phyloP scores from a whole-genome alignment of 2,113 vertebrate species.

The Oophaga pumilio region DNA sequence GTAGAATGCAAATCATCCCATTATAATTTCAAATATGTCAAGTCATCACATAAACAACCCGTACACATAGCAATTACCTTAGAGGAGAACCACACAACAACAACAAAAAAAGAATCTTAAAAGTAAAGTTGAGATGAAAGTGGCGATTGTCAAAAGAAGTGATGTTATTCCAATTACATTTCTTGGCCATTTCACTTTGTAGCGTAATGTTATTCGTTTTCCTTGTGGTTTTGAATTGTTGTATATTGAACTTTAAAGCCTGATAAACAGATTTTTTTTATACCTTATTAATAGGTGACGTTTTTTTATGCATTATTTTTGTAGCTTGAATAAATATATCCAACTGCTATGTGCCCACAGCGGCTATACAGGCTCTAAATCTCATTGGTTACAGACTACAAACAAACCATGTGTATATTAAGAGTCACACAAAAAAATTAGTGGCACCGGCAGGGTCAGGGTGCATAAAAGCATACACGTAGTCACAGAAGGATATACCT shows the following conservation, averaged over 20 bases:
- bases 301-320: no score
- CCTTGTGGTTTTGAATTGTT: background rate
- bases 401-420: no score
- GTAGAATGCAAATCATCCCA: slow-evolving; percentile 22
- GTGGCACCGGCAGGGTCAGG: no score
- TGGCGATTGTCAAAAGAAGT: background rate
- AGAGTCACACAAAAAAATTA: no score
- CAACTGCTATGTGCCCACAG: no score
- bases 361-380: no score
- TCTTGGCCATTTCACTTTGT: background rate
- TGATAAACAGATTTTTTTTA: no score
- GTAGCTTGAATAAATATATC: no score
- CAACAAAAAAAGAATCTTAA: background rate
- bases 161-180: background rate
- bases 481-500: no score
- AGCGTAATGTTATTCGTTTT: background rate
- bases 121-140: slow-evolving; percentile 12
- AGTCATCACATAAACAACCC: slow-evolving; percentile 15
- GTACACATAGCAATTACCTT: slow-evolving; percentile 2
- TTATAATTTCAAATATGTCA: slow-evolving; percentile 38
- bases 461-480: no score
- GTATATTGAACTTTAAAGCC: background rate
- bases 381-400: no score
- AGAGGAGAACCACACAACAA: background rate
- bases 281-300: no score